A percentile compares a stretch with the other conserved stretches of the same genome.
Evolutionary conservation across 2,113 vertebrate genomes (phyloP).

Genomic region (Triplophysa dalaica): DNA sequence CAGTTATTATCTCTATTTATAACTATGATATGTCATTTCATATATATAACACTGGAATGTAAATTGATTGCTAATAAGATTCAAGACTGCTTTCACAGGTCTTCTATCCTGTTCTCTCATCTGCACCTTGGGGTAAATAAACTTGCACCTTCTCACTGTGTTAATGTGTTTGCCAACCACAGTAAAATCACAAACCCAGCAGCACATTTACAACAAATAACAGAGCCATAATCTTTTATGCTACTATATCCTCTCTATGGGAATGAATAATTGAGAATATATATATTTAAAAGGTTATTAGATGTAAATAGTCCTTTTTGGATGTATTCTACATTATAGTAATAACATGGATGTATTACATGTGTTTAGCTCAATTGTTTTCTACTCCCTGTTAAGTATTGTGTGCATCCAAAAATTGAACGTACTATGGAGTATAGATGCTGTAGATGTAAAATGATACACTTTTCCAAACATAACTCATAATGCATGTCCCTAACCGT

Average conservation of each 20-base stretch:
- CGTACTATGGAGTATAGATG: too few relatives aligned
- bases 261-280: conserved; percentile 5
- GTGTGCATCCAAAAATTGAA: too few relatives aligned
- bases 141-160: conserved; percentile 15
- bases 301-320: not conserved
- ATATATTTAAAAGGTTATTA: conserved; percentile 5
- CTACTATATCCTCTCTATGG: not conserved
- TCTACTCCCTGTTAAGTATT: too few relatives aligned
- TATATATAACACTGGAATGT: not conserved
- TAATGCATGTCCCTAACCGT: conserved; percentile 27
- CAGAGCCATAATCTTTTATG: not conserved
- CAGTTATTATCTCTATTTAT: not conserved
- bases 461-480: too few relatives aligned
- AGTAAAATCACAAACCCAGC: not conserved
- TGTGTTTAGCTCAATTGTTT: too few relatives aligned
- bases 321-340: conserved; percentile 27
- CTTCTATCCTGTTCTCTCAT: not conserved
- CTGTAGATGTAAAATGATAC: too few relatives aligned
- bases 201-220: not conserved
- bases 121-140: not conserved
- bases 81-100: not conserved
- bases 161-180: not conserved
- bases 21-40: not conserved
- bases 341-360: too few relatives aligned
- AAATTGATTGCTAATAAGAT: not conserved